Base-by-base conservation (phyloP, 2,888 invertebrate species). In the Phasia obesa region DNA sequence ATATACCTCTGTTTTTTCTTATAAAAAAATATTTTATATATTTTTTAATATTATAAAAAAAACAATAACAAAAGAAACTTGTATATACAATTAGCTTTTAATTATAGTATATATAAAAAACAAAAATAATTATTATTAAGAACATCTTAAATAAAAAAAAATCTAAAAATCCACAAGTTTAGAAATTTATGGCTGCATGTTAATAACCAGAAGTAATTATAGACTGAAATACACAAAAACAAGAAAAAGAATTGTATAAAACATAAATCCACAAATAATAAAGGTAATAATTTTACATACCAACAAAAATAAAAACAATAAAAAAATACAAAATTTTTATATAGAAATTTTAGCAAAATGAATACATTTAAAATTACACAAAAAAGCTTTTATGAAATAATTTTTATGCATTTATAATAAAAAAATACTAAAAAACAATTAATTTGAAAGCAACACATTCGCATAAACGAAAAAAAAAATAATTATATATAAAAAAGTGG, bases 161-260 rank as follows among this genome's bases (percentile, higher is more conserved):
- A 60, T 62, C 23, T 44, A 47, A 31, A 71, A 70, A 53, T 13
- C 42, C 49, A 23, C 67, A 76, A 71, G 19, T 55, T 69, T 73
- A 69, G 17, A 76, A 84, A 55, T 76, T 71, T 70, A 70, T 73
- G 84, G 78, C 69, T 78, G 78, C 74, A 78, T 71, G 74, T 53
- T 57, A 60, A 31, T 65, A 84, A 81, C 84, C 62, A 73, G 77
- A 79, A 77, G 73, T 80, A 73, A 77, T 80, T 81, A 84, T 80
- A 84, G 84, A 80, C 81, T 84, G 81, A 78, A 53, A 76, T 0
- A 42, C 59, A 70, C 17, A 15, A 44, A 70, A 21, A 25, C 57
- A 17, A 70, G 5, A 60, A 2, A 76, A 57, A 55, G 51, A 69
- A 67, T 69, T 49, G 31, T 60, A 76, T 17, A 55, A 44, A 42